Percentiles rank a stretch among this genome's conserved stretches.
These are phyloP conservation scores for Orthosia incerta DNA, from an alignment of 2,888 invertebrate genomes.

Conservation along the genomic window DNA sequence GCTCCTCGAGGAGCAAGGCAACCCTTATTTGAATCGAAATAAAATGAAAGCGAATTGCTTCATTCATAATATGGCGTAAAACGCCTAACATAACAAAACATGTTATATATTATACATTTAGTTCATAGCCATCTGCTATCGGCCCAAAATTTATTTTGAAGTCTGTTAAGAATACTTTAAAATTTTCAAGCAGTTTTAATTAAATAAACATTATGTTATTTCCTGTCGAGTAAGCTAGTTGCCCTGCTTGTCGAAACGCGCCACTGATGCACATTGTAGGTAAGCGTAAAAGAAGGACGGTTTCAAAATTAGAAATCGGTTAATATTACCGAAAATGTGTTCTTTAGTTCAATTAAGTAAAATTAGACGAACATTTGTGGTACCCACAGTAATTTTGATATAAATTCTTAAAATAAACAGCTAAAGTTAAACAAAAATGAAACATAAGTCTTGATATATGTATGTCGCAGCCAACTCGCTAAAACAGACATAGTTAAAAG, in stretches of 20 bases:
- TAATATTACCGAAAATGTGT: slow-evolving; percentile 47
- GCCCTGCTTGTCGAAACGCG: slow-evolving; percentile 40
- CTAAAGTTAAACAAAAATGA: neutral
- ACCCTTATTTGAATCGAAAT: slow-evolving; percentile 1
- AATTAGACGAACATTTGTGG: slow-evolving; percentile 16
- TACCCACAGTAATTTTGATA: slow-evolving; percentile 10
- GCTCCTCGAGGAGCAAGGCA: slow-evolving; percentile 36
- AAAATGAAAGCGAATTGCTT: neutral
- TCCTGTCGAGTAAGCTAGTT: slow-evolving; percentile 3
- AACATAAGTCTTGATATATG: neutral
- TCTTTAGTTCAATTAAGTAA: slow-evolving; percentile 45
- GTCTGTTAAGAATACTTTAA: neutral
- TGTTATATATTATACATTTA: neutral
- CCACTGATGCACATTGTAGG: slow-evolving; percentile 15
- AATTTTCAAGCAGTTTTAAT: neutral
- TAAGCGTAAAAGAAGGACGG: slow-evolving; percentile 35
- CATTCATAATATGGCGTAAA: neutral
- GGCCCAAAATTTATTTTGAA: neutral
- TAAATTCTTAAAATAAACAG: neutral
- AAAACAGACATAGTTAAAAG: too few relatives aligned
- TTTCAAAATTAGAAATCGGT: slow-evolving; percentile 49
- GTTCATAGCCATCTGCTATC: neutral
- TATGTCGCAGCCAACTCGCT: too few relatives aligned
- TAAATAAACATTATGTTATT: neutral
- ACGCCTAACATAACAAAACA: neutral